Base-by-base conservation (phyloP, 2,113 vertebrate species). In the Mionectes macconnelli region DNA sequence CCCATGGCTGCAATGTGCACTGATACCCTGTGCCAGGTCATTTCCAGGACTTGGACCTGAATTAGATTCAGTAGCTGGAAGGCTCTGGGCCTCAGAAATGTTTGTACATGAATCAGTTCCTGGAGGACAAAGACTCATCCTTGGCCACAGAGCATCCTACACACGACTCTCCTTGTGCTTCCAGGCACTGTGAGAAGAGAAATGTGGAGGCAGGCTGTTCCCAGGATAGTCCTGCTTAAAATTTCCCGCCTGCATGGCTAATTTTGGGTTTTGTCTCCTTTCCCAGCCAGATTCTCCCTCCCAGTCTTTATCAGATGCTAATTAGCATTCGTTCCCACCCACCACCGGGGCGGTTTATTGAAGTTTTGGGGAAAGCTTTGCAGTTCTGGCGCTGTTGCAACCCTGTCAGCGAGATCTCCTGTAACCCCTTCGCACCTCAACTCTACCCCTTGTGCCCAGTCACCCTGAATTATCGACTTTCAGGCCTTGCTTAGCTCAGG, bases 251-350 rank as follows among this genome's bases (percentile, higher is more conserved):
- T 91, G 87, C 70, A 42, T 83, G 62, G 92, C 67, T 92, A 78
- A 89, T 89, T 70, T 37, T 12, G 84, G 75, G 62, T 78, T 89
- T 64, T 67, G 77, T 74, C 69, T 96, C 52, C 62, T 94, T 94
- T 96, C 96, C 93, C 83, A 94, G 94, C 85, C 90, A 53, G 72
- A 21, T 82, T 85, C 87, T 86, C 78, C 42, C 86, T 87, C 78
- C 10, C 35, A 91, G 55, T 90, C 88, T 86, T 93, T 94, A 95
- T 95, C 95, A 96, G 89, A 94, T 91, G 89, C 59, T 92, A 89
- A 96, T 94, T 92, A 95, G 76, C 72, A 28, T 70, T 69, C 3
- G 1, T 92, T 96, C 94, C 94, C 94, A 87, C 91, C 94, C 96
- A 84, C 84, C 73, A 31, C 76, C 0, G 1, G 67, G 67, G 89